Evolutionary conservation across 2,113 vertebrate species (phyloP), one percentile per base, ranked within the genome.

Genomic region (Ivindomyrus marchei): DNA sequence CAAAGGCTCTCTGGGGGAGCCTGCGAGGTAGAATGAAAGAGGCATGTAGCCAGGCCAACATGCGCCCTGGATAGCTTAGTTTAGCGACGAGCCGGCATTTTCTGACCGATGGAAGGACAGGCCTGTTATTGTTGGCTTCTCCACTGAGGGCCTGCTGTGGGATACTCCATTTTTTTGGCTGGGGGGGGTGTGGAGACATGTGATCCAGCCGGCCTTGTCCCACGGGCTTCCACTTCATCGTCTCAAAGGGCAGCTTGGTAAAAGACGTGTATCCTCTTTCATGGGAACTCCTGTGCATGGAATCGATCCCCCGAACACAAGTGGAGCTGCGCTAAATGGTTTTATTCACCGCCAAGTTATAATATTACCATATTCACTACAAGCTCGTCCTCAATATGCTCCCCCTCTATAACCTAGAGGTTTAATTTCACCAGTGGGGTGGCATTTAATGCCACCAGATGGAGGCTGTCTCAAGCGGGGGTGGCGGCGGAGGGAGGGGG

Each of bases 251-350:
- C 89, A 91, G 89, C 90, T 84, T 90, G 89, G 90, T 94, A 92
- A 95, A 95, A 95, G 92, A 90, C 91, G 88, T 90, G 90, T 94
- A 95, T 96, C 93, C 91, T 74, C 93, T 96, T 95, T 95, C 95
- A 94, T 94, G 93, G 94, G 93, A 94, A 94, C 93, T 92, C 62
- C 90, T 85, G 88, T 77, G 85, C 50, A 88, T 88, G 90, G 56
- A 92, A 91, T 92, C 91, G 90, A 77, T 87, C 88, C 90, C 77
- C 89, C 80, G 74, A 19, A 52, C 88, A 90, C 91, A 91, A 10
- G 50, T 77, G 21, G 47, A 56, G 42, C 50, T 46, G 19, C 46
- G 17, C 70, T 56, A 56, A 50, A 84, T 47, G n/a, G 52, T 74
- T 70, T 53, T 1, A 21, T 46, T 89, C 31, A 49, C 62, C 27